A percentile compares a stretch with the other conserved stretches of the same genome.
These are phyloP conservation scores for Tenthredo distinguenda DNA, from an alignment of 2,888 invertebrate species.

Conservation along the genomic window DNA sequence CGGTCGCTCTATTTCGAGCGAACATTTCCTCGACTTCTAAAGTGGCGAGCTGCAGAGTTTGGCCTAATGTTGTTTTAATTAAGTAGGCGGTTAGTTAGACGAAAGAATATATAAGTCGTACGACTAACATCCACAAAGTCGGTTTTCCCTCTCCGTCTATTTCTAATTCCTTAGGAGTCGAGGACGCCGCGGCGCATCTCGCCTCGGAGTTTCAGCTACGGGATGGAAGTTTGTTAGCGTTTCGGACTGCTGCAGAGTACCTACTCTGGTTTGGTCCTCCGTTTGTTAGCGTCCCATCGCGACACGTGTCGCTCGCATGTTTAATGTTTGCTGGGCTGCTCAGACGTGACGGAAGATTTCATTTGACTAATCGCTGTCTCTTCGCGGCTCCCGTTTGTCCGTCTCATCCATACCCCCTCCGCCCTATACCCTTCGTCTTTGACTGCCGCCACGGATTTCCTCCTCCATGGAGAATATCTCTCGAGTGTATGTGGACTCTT, in stretches of 20 bases:
- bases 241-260: constrained; percentile 30
- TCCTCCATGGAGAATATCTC: constrained; percentile 8
- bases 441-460: constrained; percentile 37
- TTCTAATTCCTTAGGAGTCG: constrained; percentile 14
- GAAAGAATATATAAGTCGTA: constrained; percentile 25
- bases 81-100: constrained; percentile 74
- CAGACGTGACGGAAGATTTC: constrained; percentile 78
- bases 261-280: background rate
- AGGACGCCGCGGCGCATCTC: background rate
- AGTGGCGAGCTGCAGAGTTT: background rate
- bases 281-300: constrained; percentile 57
- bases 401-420: constrained; percentile 42
- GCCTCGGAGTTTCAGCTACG: background rate
- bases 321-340: constrained; percentile 56
- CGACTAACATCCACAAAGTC: background rate
- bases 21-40: constrained; percentile 28
- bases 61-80: constrained; percentile 76
- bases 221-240: constrained; percentile 39
- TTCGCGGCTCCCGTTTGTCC: constrained; percentile 58
- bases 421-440: background rate
- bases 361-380: constrained; percentile 76
- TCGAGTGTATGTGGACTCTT: background rate
- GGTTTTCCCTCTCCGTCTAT: constrained; percentile 29
- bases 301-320: constrained; percentile 77
- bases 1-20: background rate